phyloP scores from a whole-genome alignment of 2,888 invertebrate genomes.

The Copidosoma aretas region DNA sequence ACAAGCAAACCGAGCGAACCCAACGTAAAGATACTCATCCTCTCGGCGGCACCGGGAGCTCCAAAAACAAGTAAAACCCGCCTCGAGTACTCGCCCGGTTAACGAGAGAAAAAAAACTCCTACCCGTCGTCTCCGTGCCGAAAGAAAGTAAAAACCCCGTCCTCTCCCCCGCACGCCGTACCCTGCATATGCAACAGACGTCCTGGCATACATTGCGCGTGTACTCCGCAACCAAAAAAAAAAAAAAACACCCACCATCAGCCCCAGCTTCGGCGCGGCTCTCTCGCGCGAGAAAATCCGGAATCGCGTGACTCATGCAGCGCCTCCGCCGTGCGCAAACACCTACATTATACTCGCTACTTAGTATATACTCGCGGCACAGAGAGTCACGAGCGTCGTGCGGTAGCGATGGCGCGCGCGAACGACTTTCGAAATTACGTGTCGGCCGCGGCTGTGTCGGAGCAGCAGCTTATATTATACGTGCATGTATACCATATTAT shows the following conservation, averaged over 20 bases:
- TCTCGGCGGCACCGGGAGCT: neutral
- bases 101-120: too few species aligned
- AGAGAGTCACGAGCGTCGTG: too few species aligned
- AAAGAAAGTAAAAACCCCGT: too few species aligned
- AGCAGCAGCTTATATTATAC: neutral
- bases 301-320: conserved; percentile 33
- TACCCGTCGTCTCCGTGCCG: neutral
- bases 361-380: too few species aligned
- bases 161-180: too few species aligned
- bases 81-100: too few species aligned
- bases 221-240: neutral
- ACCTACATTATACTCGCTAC: neutral
- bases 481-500: neutral
- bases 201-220: neutral
- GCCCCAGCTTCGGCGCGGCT: neutral
- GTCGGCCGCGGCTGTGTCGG: conserved; percentile 14
- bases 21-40: too few species aligned
- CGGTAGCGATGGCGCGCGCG: neutral
- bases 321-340: neutral
- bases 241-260: conserved; percentile 8
- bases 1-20: too few species aligned
- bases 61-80: neutral
- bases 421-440: conserved; percentile 39
- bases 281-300: conserved; percentile 15
- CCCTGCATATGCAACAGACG: too few species aligned